Conservation (phyloP, 1,140 invertebrate genomes). For the Apis dorsata region DNA sequence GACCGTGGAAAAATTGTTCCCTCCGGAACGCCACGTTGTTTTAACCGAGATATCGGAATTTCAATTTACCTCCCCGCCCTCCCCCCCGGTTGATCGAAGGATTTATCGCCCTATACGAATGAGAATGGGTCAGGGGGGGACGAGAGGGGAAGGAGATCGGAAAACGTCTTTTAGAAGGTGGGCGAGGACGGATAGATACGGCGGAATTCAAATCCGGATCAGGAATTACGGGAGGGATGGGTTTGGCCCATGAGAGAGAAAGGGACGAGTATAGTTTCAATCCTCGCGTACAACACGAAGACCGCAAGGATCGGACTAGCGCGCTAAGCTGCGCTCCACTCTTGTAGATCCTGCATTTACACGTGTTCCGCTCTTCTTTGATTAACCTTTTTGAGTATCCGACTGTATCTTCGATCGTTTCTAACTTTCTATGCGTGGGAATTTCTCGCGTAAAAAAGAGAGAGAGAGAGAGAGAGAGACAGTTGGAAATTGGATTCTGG, state of each 20-base stretch:
- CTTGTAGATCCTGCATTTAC: not conserved
- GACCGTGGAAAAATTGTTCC: constrained; percentile 12
- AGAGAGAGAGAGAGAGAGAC: not conserved
- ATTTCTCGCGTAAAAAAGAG: not conserved
- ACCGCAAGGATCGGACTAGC: not conserved
- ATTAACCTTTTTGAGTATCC: not conserved
- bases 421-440: not conserved
- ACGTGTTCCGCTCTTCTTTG: not conserved
- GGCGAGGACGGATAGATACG: constrained; percentile 28
- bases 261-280: constrained; percentile 39
- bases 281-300: constrained; percentile 36
- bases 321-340: not conserved
- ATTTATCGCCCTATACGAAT: constrained; percentile 45
- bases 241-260: not conserved
- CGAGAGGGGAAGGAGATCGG: not conserved
- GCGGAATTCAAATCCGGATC: constrained; percentile 62
- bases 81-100: constrained; percentile 23
- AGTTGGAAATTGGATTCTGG: constrained; percentile 10
- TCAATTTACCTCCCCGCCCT: constrained; percentile 4
- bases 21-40: not conserved
- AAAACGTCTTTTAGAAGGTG: constrained; percentile 36
- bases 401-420: not conserved
- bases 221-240: constrained; percentile 48
- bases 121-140: constrained; percentile 17
- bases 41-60: constrained; percentile 22